These are phyloP conservation scores for Pseudorhombus dupliciocellatus DNA, from an alignment of 2,113 vertebrate species.

Conservation along the genomic window DNA sequence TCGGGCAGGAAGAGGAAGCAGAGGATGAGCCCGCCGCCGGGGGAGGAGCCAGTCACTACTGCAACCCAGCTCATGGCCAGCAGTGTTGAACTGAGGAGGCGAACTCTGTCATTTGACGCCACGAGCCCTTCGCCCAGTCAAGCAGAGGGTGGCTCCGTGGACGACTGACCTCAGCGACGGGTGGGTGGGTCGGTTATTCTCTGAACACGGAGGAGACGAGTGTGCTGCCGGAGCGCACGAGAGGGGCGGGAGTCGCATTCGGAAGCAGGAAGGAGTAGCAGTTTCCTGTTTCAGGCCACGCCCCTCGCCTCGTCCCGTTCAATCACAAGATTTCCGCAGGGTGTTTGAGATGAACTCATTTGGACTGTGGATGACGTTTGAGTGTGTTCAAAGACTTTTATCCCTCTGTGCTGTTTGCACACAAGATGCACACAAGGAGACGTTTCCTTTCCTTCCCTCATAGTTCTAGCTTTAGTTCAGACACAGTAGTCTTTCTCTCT, in stretches of 20 bases:
- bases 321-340: constrained; percentile 42
- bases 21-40: constrained; percentile 91
- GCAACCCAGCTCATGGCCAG: constrained; percentile 77
- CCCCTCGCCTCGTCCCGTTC: constrained; percentile 25
- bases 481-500: constrained; percentile 36
- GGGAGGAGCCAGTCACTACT: constrained; percentile 73
- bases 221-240: constrained; percentile 61
- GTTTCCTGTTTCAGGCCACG: constrained; percentile 22
- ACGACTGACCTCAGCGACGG: constrained; percentile 54
- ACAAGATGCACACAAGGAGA: constrained; percentile 60
- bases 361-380: constrained; percentile 38
- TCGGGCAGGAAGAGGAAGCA: constrained; percentile 85
- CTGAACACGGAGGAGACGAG: constrained; percentile 66
- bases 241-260: constrained; percentile 44
- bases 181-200: constrained; percentile 63
- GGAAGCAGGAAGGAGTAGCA: constrained; percentile 18
- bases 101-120: constrained; percentile 91
- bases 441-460: constrained; percentile 54
- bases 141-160: constrained; percentile 76
- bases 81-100: constrained; percentile 83
- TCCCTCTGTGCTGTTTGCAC: constrained; percentile 54
- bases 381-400: constrained; percentile 42
- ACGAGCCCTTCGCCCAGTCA: constrained; percentile 84
- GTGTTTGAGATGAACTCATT: constrained; percentile 43
- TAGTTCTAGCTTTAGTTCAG: constrained; percentile 64